phyloP scores from a whole-genome alignment of 2,888 invertebrate species.

The Tanytarsus gracilentus region DNA sequence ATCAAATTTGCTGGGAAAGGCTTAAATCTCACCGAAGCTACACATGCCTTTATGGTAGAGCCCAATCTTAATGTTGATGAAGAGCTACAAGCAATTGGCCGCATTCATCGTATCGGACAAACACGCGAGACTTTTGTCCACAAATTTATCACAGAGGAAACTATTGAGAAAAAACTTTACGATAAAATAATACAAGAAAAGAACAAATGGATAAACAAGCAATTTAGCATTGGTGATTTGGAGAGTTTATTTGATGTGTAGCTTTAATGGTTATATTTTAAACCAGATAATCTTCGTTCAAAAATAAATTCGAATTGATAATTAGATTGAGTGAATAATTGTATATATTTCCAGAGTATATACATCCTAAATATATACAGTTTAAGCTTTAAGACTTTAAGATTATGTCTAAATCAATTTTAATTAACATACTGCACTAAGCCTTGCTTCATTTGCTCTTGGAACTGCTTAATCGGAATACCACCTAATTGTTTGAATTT shows the following conservation, averaged over 20 bases:
- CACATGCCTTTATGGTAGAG: constrained; percentile 65
- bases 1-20: constrained; percentile 64
- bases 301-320: too few relatives aligned
- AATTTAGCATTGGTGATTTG: constrained; percentile 43
- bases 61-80: constrained; percentile 63
- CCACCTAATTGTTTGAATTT: too few relatives aligned
- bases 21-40: constrained; percentile 68
- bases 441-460: neutral
- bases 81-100: constrained; percentile 66
- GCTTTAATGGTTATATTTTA: too few relatives aligned
- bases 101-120: constrained; percentile 73
- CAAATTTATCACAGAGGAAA: constrained; percentile 56
- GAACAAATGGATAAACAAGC: constrained; percentile 42
- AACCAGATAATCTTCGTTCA: too few relatives aligned
- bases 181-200: constrained; percentile 44
- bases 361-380: too few relatives aligned
- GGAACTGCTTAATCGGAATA: neutral
- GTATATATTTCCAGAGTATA: too few relatives aligned
- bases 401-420: too few relatives aligned
- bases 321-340: too few relatives aligned
- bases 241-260: constrained; percentile 39
- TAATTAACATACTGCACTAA: too few relatives aligned
- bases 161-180: constrained; percentile 62
- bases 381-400: too few relatives aligned
- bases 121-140: constrained; percentile 62